Conservation (phyloP, 1,140 invertebrate genomes). For the Chironomus striatipennis region DNA sequence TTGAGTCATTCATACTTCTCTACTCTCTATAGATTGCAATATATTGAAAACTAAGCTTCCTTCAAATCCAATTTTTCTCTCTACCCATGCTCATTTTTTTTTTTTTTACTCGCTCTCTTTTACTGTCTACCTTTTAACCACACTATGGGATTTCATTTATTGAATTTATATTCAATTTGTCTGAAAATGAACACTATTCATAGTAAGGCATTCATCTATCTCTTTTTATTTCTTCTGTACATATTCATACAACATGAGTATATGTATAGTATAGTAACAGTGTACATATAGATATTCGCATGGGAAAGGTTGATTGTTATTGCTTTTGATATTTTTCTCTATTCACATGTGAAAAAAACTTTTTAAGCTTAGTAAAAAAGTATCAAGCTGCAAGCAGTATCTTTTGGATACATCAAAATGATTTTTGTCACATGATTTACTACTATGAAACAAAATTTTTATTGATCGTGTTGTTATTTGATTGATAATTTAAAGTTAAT, state of each 20-base stretch:
- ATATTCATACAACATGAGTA: no score
- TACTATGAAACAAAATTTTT: no score
- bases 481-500: no score
- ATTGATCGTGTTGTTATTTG: no score
- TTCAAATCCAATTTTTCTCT: slow-evolving; percentile 19
- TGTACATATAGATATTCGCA: background rate
- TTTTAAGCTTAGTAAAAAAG: background rate
- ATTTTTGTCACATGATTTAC: background rate
- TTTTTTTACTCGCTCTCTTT: background rate
- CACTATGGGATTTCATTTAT: slow-evolving; percentile 4
- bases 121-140: background rate
- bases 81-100: background rate
- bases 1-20: background rate
- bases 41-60: slow-evolving; percentile 16
- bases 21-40: background rate
- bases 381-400: background rate
- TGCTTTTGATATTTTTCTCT: slow-evolving; percentile 2
- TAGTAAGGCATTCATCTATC: background rate
- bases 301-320: slow-evolving; percentile 7
- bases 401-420: background rate
- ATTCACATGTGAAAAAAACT: background rate
- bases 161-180: slow-evolving; percentile 23
- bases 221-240: no score
- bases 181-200: slow-evolving; percentile 13
- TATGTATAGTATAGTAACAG: no score